phyloP scores from a whole-genome alignment of 2,797 vertebrate genomes.

The Anas georgica region DNA sequence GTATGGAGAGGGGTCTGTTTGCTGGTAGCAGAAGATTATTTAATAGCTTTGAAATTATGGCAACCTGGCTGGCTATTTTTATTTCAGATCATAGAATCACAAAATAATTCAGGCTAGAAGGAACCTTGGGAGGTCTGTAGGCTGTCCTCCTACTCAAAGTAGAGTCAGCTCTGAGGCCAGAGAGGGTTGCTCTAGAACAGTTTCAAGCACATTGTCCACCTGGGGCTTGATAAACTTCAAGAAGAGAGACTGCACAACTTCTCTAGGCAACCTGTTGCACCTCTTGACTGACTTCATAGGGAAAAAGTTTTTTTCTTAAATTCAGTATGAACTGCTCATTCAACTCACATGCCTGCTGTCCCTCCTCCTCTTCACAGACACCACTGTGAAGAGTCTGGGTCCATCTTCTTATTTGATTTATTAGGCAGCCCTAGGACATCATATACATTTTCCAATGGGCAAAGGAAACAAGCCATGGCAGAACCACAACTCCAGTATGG shows the following conservation, averaged over 20 bases:
- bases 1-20: background rate
- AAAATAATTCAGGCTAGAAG: background rate
- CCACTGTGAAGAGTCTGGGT: background rate
- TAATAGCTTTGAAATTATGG: background rate
- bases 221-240: background rate
- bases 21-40: background rate
- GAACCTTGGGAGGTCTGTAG: background rate
- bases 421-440: background rate
- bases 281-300: background rate
- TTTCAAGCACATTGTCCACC: background rate
- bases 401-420: background rate
- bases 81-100: background rate
- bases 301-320: background rate
- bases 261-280: background rate
- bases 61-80: background rate
- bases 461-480: background rate
- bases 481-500: background rate
- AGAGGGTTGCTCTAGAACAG: background rate
- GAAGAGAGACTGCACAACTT: background rate
- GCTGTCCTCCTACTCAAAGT: background rate
- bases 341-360: background rate
- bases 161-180: background rate
- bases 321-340: background rate
- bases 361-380: background rate
- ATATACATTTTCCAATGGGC: background rate